Evolutionary conservation across 2,888 invertebrate species (phyloP), one percentile per base, ranked within the genome.

Genomic region (Chrysomela aeneicollis): DNA sequence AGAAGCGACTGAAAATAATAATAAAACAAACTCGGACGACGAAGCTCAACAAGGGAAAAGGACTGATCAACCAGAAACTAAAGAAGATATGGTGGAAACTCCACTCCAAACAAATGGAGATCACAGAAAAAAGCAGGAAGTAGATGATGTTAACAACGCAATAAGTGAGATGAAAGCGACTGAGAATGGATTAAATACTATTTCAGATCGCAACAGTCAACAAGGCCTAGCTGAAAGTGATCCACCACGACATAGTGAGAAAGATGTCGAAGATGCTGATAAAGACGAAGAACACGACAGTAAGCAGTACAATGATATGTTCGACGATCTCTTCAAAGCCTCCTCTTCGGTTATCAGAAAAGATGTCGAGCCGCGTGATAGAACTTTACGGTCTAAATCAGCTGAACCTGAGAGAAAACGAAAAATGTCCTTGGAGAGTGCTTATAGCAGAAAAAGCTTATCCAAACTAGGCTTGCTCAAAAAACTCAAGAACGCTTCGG

Each of bases 401-500:
- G 80, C 75, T 10, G 80, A 79, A 62, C 79, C 80, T 0, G 74
- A 77, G 64, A 64, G 71, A 18, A 80, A 78, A 63, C 64, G 79
- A 54, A 77, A 76, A 70, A 58, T 76, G 49, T 79, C 79, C 2
- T 52, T 78, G 5, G 79, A 80, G 30, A 80, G 79, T 60, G 77
- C 77, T 63, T 76, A 79, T 62, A 79, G 79, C 59, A 71, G 79
- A 63, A 76, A 75, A 55, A 79, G 80, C 68, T 60, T 77, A 9
- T 79, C 79, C 9, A 78, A 76, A 69, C 49, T 77, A 49, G 76
- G 73, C 21, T 19, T 79, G 15, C 63, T 79, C 60, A 78, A 79
- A 59, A 76, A 77, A 69, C 63, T 82, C 4, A 79, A 76, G 67
- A 77, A 79, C 54, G 78, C 80, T 12, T 78, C 77, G 50, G 78